phyloP scores from a whole-genome alignment of 2,797 vertebrate genomes.

The Orientallactaga sibirica region DNA sequence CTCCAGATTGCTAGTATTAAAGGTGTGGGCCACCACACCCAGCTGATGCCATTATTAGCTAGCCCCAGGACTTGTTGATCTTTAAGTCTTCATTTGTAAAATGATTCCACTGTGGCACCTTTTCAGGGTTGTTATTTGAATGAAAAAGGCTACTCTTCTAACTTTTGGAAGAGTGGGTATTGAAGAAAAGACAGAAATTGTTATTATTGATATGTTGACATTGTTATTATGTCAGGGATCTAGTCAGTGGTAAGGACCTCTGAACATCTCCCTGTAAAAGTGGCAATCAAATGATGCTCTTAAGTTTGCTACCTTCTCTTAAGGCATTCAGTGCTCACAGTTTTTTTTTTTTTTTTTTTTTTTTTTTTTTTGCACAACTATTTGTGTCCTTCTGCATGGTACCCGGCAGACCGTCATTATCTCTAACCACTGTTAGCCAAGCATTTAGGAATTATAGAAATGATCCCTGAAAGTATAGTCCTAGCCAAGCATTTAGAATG shows the following conservation, averaged over 20 bases:
- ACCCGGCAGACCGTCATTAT: neutral
- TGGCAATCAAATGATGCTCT: slow-evolving; percentile 45
- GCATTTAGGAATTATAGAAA: neutral
- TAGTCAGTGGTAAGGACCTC: slow-evolving; percentile 38
- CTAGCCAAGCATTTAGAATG: slow-evolving; percentile 18
- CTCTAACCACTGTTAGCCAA: slow-evolving; percentile 22
- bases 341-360: neutral
- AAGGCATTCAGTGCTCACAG: neutral
- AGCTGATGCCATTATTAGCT: neutral
- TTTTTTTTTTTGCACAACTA: neutral
- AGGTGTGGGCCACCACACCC: no score
- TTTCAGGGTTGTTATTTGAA: slow-evolving; percentile 14
- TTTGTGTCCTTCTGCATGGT: neutral
- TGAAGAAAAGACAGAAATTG: slow-evolving; percentile 45
- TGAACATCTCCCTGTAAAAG: slow-evolving; percentile 36
- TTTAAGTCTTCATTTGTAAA: slow-evolving; percentile 52
- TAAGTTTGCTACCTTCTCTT: slow-evolving; percentile 17
- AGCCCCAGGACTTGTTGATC: neutral
- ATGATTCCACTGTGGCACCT: neutral
- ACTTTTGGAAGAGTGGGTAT: slow-evolving; percentile 45
- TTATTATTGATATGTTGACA: slow-evolving; percentile 37
- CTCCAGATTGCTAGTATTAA: no score
- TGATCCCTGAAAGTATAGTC: no score
- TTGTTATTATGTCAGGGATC: slow-evolving; percentile 30
- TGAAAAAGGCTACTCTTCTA: slow-evolving; percentile 41